Evolutionary conservation across 2,888 invertebrate genomes (phyloP), one percentile per base, ranked within the genome.

Genomic region (Cryptocephalus primarius): DNA sequence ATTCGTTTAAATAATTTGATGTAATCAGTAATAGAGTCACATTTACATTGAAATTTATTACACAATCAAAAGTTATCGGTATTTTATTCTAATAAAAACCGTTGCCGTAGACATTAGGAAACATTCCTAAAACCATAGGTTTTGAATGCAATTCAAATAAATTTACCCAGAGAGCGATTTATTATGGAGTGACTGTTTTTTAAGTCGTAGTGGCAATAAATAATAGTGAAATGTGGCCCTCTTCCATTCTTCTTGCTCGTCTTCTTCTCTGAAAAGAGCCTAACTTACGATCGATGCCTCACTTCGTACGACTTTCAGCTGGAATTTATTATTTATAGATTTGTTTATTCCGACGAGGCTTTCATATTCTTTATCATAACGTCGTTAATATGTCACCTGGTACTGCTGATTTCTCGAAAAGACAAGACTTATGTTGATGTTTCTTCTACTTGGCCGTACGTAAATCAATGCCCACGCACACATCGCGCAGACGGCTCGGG

Each of bases 401-500:
- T n/a, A 42, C 10, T 42, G 42, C 31, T 32, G 42, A 42, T 42
- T 42, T 42, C 32, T 42, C 32, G 8, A 58, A 43, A 48, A 61
- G 66, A 65, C 63, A 67, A 66, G 65, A 67, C 63, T 65, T 67
- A 68, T 65, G 65, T 62, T 66, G 67, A 69, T 67, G 68, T 67
- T 67, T 61, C 63, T 60, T 58, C 60, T 36, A 36, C 62, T 60
- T 55, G 57, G 55, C 56, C 58, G 60, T 54, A 60, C 57, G 64
- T 66, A 65, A 64, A 62, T 65, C 65, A 66, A 62, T 56, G 50
- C 64, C 66, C 64, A 64, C 66, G 65, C 61, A 40, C 12, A 11
- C 48, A 48, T 45, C 49, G 43, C 12, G 36, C 11, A 36, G 36
- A 36, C 36, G 36, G 12, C 12, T 55, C 49, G 56, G 51, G 52